These are phyloP conservation scores for Caenorhabditis briggsae DNA, from an alignment of 1,140 invertebrate genomes.

Conservation along the genomic window DNA sequence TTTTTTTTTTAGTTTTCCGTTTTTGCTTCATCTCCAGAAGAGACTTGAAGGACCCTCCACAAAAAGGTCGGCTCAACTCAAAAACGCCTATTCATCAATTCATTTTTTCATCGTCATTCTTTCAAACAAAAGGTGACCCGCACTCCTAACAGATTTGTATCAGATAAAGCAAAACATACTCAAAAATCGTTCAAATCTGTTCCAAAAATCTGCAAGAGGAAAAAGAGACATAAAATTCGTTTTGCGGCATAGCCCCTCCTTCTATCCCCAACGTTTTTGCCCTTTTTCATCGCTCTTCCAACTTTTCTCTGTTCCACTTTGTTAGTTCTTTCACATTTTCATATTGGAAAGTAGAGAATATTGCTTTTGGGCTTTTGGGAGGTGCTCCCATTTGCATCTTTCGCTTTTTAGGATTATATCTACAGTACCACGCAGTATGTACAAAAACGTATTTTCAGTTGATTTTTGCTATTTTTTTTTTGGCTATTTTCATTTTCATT, in stretches of 20 bases:
- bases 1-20: too few species aligned
- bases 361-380: too few species aligned
- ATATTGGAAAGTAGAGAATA: background rate
- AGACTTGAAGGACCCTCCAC: background rate
- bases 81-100: background rate
- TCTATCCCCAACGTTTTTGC: background rate
- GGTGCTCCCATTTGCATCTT: too few species aligned
- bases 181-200: conserved; percentile 18
- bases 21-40: too few species aligned
- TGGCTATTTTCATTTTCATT: too few species aligned
- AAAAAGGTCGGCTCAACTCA: background rate
- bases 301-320: conserved; percentile 3
- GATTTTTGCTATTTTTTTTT: too few species aligned
- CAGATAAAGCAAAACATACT: conserved; percentile 8
- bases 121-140: background rate
- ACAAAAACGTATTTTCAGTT: too few species aligned
- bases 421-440: too few species aligned
- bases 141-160: background rate
- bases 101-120: background rate
- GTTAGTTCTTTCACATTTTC: background rate
- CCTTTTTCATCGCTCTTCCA: conserved; percentile 7
- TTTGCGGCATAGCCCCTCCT: background rate
- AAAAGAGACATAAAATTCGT: conserved; percentile 45
- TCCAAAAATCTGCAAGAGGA: conserved; percentile 21
- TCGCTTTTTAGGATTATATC: too few species aligned